Percentiles rank a stretch among this genome's conserved stretches.
Evolutionary conservation across 2,797 vertebrate species (phyloP).

Genomic region (Triplophysa bombifrons): DNA sequence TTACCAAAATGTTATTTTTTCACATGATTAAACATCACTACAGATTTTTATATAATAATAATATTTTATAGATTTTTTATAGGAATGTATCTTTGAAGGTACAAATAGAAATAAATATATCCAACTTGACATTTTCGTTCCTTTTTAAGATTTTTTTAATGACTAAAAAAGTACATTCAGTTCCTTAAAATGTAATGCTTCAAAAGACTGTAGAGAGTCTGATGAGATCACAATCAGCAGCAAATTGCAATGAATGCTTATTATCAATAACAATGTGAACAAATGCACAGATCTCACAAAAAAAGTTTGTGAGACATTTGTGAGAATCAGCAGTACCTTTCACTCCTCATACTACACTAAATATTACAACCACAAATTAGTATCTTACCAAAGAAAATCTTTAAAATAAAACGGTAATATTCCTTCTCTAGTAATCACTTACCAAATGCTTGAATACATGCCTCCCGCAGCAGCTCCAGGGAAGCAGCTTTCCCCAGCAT

Average conservation of each 20-base stretch:
- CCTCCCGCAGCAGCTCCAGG: constrained; percentile 84
- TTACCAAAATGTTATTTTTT: no score
- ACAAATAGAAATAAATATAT: no score
- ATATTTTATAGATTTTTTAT: no score
- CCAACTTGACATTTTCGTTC: no score
- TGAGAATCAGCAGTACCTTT: background rate
- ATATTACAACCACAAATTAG: background rate
- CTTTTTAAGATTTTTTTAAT: no score
- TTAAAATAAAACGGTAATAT: background rate
- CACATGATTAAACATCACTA: no score
- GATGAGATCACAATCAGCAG: background rate
- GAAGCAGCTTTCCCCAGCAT: constrained; percentile 89
- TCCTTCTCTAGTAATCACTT: constrained; percentile 48
- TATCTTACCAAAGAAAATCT: background rate
- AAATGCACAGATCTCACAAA: background rate
- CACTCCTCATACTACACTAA: background rate
- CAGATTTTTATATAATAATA: no score
- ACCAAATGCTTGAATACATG: constrained; percentile 92
- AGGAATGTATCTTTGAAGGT: no score
- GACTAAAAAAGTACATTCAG: background rate
- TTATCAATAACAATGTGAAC: background rate
- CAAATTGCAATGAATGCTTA: background rate
- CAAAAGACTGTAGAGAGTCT: background rate
- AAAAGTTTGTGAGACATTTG: background rate
- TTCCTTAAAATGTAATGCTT: no score